Conservation (phyloP, 1,140 invertebrate genomes). For the Drosophila insularis region DNA sequence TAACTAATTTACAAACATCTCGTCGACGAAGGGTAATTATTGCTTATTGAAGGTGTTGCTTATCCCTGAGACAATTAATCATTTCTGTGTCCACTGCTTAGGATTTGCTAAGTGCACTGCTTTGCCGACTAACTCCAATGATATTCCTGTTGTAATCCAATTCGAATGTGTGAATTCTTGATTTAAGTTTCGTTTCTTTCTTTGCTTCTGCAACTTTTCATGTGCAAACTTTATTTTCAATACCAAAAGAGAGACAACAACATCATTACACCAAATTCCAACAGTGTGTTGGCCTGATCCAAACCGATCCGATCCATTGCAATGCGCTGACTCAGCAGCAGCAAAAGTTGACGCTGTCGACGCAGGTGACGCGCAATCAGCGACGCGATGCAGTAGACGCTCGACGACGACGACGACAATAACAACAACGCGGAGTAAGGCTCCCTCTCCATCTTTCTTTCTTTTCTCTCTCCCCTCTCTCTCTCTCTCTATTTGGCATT, state of each 20-base stretch:
- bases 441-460: neutral
- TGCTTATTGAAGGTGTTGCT: no score
- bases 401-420: neutral
- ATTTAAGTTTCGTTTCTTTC: no score
- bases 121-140: no score
- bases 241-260: neutral
- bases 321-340: constrained; percentile 14
- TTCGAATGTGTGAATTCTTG: no score
- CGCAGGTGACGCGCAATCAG: constrained; percentile 3
- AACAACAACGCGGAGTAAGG: neutral
- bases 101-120: no score
- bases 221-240: no score
- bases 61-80: no score
- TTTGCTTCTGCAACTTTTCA: no score
- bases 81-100: no score
- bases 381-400: constrained; percentile 3
- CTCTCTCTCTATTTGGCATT: neutral
- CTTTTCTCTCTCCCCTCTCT: neutral
- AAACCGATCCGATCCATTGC: constrained; percentile 4
- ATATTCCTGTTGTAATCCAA: no score
- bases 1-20: constrained; percentile 19
- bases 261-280: neutral
- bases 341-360: constrained; percentile 1
- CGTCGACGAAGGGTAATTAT: neutral
- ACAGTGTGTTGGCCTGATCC: constrained; percentile 4